These are phyloP conservation scores for Zaprionus ornatus DNA, from an alignment of 1,140 invertebrate species.

Conservation along the genomic window DNA sequence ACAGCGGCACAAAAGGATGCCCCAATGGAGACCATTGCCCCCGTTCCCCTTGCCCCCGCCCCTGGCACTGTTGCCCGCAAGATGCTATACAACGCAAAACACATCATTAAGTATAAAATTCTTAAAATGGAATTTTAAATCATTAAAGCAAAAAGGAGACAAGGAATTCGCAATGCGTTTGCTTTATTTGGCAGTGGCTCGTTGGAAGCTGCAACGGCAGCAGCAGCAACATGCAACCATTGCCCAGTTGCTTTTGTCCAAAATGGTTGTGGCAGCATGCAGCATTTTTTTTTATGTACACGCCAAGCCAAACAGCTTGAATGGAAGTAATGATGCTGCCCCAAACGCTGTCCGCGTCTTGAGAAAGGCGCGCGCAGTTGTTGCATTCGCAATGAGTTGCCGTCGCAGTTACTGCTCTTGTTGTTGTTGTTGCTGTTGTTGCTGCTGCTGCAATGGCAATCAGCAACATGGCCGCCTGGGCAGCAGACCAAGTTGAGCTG, in stretches of 20 bases:
- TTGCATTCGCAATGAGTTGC: conserved; percentile 80
- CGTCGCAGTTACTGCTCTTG: conserved; percentile 16
- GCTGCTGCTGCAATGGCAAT: conserved; percentile 65
- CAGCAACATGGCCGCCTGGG: conserved; percentile 80
- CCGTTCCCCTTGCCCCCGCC: no score
- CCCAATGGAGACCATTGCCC: no score
- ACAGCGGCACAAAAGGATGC: neutral
- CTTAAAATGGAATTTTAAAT: conserved; percentile 84
- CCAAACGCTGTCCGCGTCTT: conserved; percentile 66
- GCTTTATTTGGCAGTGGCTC: conserved; percentile 77
- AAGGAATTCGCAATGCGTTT: conserved; percentile 81
- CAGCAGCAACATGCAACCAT: conserved; percentile 69
- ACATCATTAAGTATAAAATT: conserved; percentile 84
- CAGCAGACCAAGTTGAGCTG: conserved; percentile 81
- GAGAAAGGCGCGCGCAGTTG: conserved; percentile 76
- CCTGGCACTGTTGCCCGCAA: neutral
- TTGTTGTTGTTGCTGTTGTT: conserved; percentile 12
- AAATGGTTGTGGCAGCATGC: conserved; percentile 68
- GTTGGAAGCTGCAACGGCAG: conserved; percentile 40
- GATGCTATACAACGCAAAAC: conserved; percentile 82
- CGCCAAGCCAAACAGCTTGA: conserved; percentile 80
- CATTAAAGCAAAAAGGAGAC: conserved; percentile 75
- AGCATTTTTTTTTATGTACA: conserved; percentile 74
- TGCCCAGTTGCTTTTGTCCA: conserved; percentile 76
- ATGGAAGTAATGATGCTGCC: conserved; percentile 81